Evolutionary conservation across 2,888 invertebrate genomes (phyloP).

Genomic region (Caenorhabditis macrosperma): DNA sequence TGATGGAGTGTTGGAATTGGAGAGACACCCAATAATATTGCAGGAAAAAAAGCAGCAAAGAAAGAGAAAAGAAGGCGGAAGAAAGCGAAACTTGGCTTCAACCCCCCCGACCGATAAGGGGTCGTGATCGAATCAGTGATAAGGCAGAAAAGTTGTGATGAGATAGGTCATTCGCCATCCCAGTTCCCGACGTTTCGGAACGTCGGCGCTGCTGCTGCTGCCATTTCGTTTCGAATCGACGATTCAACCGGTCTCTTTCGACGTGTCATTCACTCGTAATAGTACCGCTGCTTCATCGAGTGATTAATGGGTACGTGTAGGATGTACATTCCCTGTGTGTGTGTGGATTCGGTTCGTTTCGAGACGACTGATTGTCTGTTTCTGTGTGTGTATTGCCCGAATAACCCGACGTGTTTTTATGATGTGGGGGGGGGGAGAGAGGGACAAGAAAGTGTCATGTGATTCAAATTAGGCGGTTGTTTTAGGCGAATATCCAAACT

Average conservation of each 20-base stretch:
- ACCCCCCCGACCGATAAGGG: too few relatives aligned
- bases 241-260: conserved; percentile 21
- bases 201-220: conserved; percentile 5
- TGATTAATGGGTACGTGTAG: conserved; percentile 35
- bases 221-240: neutral
- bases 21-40: conserved; percentile 33
- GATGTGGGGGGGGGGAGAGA: conserved; percentile 21
- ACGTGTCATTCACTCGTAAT: conserved; percentile 32
- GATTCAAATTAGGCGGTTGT: conserved; percentile 37
- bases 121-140: conserved; percentile 52
- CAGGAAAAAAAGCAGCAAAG: conserved; percentile 54
- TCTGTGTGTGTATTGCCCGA: conserved; percentile 23
- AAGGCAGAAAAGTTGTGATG: conserved; percentile 40
- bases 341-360: neutral
- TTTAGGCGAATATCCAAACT: too few relatives aligned
- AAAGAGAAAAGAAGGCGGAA: conserved; percentile 32
- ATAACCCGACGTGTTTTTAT: conserved; percentile 29
- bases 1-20: conserved; percentile 32
- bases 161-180: neutral
- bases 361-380: conserved; percentile 26
- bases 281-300: conserved; percentile 2
- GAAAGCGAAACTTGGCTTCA: conserved; percentile 22
- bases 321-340: neutral
- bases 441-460: conserved; percentile 27
- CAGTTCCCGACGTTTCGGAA: neutral